Evolutionary conservation across 2,888 invertebrate genomes (phyloP), one percentile per base, ranked within the genome.

Genomic region (Hyalella azteca): DNA sequence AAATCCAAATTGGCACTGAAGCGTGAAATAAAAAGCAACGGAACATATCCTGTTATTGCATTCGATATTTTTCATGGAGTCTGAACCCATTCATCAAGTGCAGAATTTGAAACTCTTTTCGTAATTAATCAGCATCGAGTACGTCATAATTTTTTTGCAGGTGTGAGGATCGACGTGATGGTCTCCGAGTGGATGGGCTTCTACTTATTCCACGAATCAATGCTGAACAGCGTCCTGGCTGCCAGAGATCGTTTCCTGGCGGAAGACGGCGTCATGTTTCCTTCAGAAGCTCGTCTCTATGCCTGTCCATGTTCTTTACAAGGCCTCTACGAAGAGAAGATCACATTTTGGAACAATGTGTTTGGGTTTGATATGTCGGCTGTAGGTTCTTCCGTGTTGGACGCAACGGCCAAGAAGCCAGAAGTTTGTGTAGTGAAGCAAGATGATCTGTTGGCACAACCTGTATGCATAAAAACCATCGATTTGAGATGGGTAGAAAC

Each of bases 131-230:
- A 11, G 11, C 11, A 54, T 26, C 26, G 0, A 26, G 13, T 4
- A 13, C 3, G 54, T 75, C 3, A 36, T 39, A 22, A n/a, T 75
- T 19, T 0, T 75, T 75, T 73, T 73, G n/a, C 45, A 75, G 87
- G 91, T 77, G 90, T 90, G 11, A 92, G 93, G 88, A 94, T 95
- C 1, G 97, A 97, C 88, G 91, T 95, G 13, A 94, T 98, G 84
- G 91, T 98, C 5, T 97, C 97, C 0, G 97, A 98, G 89, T 98
- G 97, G 97, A 98, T 98, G 97, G 97, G 97, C 0, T 97, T 97
- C 88, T 97, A 96, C 88, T 90, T 98, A 45, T 89, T 98, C 22
- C 97, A 97, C 87, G 97, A 98, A 88, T 96, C 95, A 9, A 98
- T 98, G 98, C 88, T 98, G 78, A 94, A 96, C 87, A 95, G 96